These are phyloP conservation scores for Oncorhynchus tshawytscha DNA, from an alignment of 2,113 vertebrate species.

Conservation along the genomic window DNA sequence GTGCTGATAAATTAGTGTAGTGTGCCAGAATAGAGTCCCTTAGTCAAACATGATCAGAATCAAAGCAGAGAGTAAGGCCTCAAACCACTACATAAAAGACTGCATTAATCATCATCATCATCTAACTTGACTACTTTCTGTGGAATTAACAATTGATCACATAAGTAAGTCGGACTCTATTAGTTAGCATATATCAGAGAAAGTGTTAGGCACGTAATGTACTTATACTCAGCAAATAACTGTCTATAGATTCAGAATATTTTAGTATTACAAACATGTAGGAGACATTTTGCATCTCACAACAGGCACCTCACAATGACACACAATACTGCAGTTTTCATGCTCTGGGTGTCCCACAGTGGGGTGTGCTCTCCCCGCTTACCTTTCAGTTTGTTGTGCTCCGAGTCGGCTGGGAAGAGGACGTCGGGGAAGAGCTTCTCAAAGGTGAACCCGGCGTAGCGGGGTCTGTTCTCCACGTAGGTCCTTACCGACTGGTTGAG, in stretches of 20 bases:
- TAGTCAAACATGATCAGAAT: constrained; percentile 2
- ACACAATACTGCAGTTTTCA: neutral
- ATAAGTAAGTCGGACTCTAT: neutral
- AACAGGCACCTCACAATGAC: neutral
- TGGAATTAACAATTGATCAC: constrained; percentile 4
- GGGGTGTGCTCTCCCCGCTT: constrained; percentile 27
- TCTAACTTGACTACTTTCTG: constrained; percentile 7
- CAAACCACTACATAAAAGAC: neutral
- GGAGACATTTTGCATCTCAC: neutral
- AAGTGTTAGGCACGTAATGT: neutral
- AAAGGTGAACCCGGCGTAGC: constrained; percentile 96
- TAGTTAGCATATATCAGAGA: neutral
- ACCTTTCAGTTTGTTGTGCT: constrained; percentile 99
- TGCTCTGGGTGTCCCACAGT: no score
- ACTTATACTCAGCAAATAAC: neutral
- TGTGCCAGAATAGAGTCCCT: neutral
- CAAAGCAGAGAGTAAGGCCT: neutral
- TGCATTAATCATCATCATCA: neutral
- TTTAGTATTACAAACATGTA: neutral
- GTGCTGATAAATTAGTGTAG: constrained; percentile 8
- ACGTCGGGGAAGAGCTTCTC: constrained; percentile 98
- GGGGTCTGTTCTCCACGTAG: constrained; percentile 97
- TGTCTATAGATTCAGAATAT: neutral
- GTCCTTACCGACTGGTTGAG: constrained; percentile 96
- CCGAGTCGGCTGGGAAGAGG: constrained; percentile 95